Conservation (phyloP, 2,797 vertebrate genomes). For the Bovichtus variegatus region DNA sequence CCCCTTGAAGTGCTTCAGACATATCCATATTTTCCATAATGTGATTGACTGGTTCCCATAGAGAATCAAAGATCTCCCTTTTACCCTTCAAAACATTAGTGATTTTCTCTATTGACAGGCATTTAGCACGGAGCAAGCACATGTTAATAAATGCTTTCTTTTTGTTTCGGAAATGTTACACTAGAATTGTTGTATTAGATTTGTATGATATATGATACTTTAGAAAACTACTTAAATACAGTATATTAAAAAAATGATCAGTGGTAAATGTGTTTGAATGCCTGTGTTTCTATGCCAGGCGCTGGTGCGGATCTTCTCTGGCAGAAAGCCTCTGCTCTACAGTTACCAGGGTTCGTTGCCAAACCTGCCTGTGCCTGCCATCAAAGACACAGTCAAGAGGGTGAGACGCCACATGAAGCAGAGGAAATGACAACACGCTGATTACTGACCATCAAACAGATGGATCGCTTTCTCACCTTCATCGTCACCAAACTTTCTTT, state of each 20-base stretch:
- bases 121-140: no score
- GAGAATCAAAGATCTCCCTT: no score
- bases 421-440: constrained; percentile 38
- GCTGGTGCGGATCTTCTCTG: constrained; percentile 93
- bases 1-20: no score
- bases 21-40: no score
- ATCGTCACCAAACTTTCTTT: neutral
- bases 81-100: no score
- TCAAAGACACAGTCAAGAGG: constrained; percentile 89
- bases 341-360: constrained; percentile 93
- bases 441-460: constrained; percentile 35
- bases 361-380: constrained; percentile 89
- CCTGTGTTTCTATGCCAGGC: constrained; percentile 79
- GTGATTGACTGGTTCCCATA: no score
- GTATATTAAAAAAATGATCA: neutral
- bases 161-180: no score
- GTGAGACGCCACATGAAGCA: constrained; percentile 76
- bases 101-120: no score
- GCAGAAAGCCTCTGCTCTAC: constrained; percentile 91
- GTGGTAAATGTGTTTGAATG: no score
- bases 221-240: neutral
- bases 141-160: no score
- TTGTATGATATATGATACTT: neutral
- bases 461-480: constrained; percentile 28
- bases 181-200: neutral